Conservation (phyloP, 2,888 invertebrate species). For the Stictocephala bisonia region DNA sequence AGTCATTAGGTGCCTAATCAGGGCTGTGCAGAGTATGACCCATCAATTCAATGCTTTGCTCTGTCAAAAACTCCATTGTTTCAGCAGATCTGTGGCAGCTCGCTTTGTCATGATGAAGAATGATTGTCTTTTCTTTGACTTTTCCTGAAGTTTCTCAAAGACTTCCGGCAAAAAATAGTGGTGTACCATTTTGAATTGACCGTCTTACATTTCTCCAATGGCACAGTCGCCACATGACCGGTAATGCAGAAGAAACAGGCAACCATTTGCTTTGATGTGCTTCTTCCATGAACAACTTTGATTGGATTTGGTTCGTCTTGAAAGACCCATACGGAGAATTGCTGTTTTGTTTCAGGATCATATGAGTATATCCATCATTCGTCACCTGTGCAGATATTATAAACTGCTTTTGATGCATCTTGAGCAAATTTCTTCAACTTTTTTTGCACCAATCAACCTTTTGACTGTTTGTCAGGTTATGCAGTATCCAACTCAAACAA, state of each 20-base stretch:
- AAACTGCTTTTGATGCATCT: conserved; percentile 38
- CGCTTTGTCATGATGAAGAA: conserved; percentile 30
- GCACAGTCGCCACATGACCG: conserved; percentile 4
- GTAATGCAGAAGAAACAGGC: conserved; percentile 4
- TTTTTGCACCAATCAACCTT: conserved; percentile 33
- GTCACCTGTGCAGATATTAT: conserved; percentile 36
- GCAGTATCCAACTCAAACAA: conserved; percentile 32
- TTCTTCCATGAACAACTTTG: conserved; percentile 40
- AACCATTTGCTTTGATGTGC: conserved; percentile 33
- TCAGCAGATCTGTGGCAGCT: conserved; percentile 1
- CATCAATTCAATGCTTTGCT: conserved; percentile 4
- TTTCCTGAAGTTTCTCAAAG: conserved; percentile 1
- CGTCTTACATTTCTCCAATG: background rate
- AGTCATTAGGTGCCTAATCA: conserved; percentile 33
- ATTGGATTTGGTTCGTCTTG: conserved; percentile 42
- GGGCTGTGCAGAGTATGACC: conserved; percentile 15
- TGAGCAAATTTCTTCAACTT: conserved; percentile 8
- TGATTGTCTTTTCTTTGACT: background rate
- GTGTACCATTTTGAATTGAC: conserved; percentile 22
- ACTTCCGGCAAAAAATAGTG: conserved; percentile 32
- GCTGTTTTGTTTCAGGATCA: conserved; percentile 40
- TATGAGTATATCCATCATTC: conserved; percentile 28
- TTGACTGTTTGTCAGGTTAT: conserved; percentile 33
- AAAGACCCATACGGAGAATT: conserved; percentile 26
- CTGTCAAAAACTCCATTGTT: conserved; percentile 25